Base-by-base conservation (phyloP, 2,113 vertebrate genomes). In the Bostrychus sinensis region DNA sequence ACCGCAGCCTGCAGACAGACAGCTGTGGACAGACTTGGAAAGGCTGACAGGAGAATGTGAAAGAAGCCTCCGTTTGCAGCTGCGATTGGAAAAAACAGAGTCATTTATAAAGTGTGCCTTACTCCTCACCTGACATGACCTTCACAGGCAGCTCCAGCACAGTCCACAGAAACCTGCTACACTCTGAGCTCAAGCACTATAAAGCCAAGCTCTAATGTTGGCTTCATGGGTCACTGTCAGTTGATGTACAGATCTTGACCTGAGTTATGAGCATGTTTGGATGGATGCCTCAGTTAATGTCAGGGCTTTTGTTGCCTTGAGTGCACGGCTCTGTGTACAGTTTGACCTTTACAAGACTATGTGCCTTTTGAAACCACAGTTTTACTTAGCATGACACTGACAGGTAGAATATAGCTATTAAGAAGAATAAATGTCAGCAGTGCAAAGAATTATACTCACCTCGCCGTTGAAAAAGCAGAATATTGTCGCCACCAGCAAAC, bases 391-490 rank as follows among this genome's bases (percentile, higher is more conserved):
- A n/a, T 50, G 37, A 56, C 25, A 63, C 41, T 51, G 26, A 11
- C 11, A 70, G 20, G 11, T 26, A 45, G 14, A 23, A 13, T 7
- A 6, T 0, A 46, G 36, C 3, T 11, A 56, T 56, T 56, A 12
- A 14, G 12, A 4, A 39, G 11, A 39, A 14, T 16, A 14, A 16
- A 39, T 39, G 14, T 14, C 12, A 39, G 37, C 12, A 39, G 37
- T 39, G 13, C 10, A 39, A 39, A 25, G 26, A 51, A n/a, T 12
- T 5, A 30, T 53, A 55, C 91, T 93, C 92, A 99, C 97, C 94
- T 98, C 95, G 7, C 94, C 94, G 56, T 99, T 99, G 91, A 95
- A 98, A 90, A 98, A 99, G 91, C 97, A 98, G 91, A 98, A 98
- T 91, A 99, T 98, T 4, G 93, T 94, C 37, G 97, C 93, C 64